Conservation (phyloP, 2,888 invertebrate genomes). For the Hypena proboscidalis region DNA sequence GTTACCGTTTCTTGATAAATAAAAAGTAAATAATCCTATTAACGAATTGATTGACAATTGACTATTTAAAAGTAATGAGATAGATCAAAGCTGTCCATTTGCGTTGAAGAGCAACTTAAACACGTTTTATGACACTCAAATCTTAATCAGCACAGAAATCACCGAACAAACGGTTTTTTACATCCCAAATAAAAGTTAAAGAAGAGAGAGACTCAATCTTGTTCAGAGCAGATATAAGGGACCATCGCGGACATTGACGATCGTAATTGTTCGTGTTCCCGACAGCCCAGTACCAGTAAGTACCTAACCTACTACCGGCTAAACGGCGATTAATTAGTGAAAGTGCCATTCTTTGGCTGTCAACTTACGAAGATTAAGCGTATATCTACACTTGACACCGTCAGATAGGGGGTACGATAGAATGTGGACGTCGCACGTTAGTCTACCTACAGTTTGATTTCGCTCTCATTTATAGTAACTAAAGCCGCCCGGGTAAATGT, state of each 20-base stretch:
- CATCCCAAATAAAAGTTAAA: slow-evolving; percentile 1
- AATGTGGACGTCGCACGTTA: not conserved
- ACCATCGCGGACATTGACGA: slow-evolving; percentile 8
- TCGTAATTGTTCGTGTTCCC: slow-evolving; percentile 13
- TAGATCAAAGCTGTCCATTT: not conserved
- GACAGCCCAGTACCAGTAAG: no score
- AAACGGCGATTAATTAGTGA: slow-evolving; percentile 33
- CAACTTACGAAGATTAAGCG: slow-evolving; percentile 14
- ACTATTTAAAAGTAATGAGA: not conserved
- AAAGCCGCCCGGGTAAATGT: no score
- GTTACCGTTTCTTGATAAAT: no score
- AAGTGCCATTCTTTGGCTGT: slow-evolving; percentile 28
- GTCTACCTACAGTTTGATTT: no score
- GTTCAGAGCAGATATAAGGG: slow-evolving; percentile 1
- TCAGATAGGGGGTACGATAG: slow-evolving; percentile 16
- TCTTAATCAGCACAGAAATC: slow-evolving; percentile 1
- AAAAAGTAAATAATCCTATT: no score
- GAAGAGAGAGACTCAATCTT: not conserved
- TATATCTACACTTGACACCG: slow-evolving; percentile 17
- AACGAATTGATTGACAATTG: no score
- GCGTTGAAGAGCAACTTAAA: not conserved
- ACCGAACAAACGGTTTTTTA: not conserved
- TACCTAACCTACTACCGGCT: no score
- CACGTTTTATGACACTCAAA: slow-evolving; percentile 1
- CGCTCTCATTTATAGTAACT: no score